Evolutionary conservation across 2,888 invertebrate genomes (phyloP).

Genomic region (Andrena bucephala): DNA sequence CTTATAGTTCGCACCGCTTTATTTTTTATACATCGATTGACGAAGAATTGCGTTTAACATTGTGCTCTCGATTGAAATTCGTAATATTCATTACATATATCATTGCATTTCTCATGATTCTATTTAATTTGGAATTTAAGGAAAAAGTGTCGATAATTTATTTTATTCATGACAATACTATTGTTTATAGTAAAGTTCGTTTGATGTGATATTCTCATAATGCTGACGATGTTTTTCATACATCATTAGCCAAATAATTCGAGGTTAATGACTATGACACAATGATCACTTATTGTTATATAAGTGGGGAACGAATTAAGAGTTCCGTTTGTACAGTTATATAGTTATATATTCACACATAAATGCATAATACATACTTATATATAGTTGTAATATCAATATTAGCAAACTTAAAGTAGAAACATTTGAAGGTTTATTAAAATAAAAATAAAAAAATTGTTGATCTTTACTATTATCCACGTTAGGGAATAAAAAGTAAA

Average conservation of each 20-base stretch:
- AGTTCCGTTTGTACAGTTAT: constrained; percentile 82
- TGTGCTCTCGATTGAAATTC: neutral
- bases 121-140: constrained; percentile 15
- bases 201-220: constrained; percentile 63
- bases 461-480: constrained; percentile 74
- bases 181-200: constrained; percentile 6
- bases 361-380: constrained; percentile 75
- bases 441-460: constrained; percentile 67
- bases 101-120: constrained; percentile 1
- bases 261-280: constrained; percentile 60
- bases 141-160: neutral
- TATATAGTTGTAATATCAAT: constrained; percentile 72
- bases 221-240: constrained; percentile 73
- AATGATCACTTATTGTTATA: constrained; percentile 66
- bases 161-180: neutral
- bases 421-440: constrained; percentile 73
- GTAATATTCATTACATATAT: neutral
- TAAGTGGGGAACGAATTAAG: constrained; percentile 72
- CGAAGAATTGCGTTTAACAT: constrained; percentile 13
- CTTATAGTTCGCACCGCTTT: constrained; percentile 23
- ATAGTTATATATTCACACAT: constrained; percentile 75
- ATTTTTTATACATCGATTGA: constrained; percentile 1
- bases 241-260: constrained; percentile 61
- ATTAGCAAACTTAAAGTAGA: constrained; percentile 70
- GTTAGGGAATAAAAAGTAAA: constrained; percentile 57